These are phyloP conservation scores for Platyscapa corneri DNA, from an alignment of 1,140 invertebrate genomes.

Conservation along the genomic window DNA sequence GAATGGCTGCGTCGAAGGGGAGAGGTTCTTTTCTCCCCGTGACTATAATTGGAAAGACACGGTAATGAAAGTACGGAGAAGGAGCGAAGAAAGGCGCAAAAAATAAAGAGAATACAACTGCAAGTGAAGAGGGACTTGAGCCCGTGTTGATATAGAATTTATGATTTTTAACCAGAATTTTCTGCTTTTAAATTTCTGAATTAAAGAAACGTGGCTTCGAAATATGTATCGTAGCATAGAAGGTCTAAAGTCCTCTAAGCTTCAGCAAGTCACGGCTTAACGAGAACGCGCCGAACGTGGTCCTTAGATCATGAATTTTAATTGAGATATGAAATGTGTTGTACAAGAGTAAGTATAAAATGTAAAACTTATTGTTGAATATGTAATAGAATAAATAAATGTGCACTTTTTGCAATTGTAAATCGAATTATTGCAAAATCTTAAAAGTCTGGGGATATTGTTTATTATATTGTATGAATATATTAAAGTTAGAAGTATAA, in stretches of 20 bases:
- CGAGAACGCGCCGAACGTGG: not conserved
- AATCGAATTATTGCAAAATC: too few relatives aligned
- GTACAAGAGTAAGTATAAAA: too few relatives aligned
- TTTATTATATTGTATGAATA: too few relatives aligned
- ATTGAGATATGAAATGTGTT: not conserved
- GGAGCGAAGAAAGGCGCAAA: not conserved
- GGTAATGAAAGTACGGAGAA: slow-evolving; percentile 24
- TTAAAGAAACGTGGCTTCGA: too few relatives aligned
- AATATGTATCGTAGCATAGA: not conserved
- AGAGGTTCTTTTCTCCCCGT: slow-evolving; percentile 6
- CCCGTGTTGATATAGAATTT: slow-evolving; percentile 8
- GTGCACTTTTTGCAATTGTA: too few relatives aligned
- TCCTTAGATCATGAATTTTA: slow-evolving; percentile 15
- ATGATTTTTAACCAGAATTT: slow-evolving; percentile 24
- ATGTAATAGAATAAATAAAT: too few relatives aligned
- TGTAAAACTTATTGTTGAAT: too few relatives aligned
- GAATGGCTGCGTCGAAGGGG: not conserved
- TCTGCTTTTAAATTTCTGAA: not conserved
- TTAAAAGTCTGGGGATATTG: too few relatives aligned
- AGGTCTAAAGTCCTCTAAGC: not conserved
- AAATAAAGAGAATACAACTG: not conserved
- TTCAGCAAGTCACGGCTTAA: not conserved
- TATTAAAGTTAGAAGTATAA: too few relatives aligned
- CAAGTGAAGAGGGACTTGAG: not conserved
- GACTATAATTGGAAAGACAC: slow-evolving; percentile 42